phyloP scores from a whole-genome alignment of 2,888 invertebrate genomes.

The Metallyticus violacea region DNA sequence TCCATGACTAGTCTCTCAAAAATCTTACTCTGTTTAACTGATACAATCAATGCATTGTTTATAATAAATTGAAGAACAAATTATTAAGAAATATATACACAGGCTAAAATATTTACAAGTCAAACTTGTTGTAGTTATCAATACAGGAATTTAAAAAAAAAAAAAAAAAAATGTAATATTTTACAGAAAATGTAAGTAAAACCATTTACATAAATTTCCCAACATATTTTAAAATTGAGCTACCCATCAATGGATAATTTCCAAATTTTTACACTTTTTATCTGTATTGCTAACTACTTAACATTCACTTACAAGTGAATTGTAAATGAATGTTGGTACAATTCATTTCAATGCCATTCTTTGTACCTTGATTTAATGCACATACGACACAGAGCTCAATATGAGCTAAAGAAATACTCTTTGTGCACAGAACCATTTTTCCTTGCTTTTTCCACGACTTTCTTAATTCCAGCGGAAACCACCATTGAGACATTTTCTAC shows the following conservation, averaged over 20 bases:
- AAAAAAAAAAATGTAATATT: neutral
- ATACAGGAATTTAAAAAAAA: too few species aligned
- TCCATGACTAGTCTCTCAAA: conserved; percentile 13
- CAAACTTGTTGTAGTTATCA: neutral
- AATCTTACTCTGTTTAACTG: neutral
- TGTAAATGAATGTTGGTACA: neutral
- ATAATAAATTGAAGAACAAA: neutral
- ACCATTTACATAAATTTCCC: neutral
- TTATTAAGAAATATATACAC: neutral
- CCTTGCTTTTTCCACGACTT: neutral
- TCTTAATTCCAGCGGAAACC: neutral
- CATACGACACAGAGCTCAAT: neutral
- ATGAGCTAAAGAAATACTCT: conserved; percentile 10
- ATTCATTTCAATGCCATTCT: neutral
- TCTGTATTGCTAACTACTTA: neutral
- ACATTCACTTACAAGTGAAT: neutral
- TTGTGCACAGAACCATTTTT: neutral
- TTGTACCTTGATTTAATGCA: neutral
- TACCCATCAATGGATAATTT: neutral
- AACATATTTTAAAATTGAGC: neutral
- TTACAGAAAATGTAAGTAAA: neutral
- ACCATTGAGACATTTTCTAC: neutral
- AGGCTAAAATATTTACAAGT: neutral
- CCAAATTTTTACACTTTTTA: neutral
- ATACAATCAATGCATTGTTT: neutral